Conservation (phyloP, 2,797 vertebrate genomes). For the Lagocephalus sceleratus region DNA sequence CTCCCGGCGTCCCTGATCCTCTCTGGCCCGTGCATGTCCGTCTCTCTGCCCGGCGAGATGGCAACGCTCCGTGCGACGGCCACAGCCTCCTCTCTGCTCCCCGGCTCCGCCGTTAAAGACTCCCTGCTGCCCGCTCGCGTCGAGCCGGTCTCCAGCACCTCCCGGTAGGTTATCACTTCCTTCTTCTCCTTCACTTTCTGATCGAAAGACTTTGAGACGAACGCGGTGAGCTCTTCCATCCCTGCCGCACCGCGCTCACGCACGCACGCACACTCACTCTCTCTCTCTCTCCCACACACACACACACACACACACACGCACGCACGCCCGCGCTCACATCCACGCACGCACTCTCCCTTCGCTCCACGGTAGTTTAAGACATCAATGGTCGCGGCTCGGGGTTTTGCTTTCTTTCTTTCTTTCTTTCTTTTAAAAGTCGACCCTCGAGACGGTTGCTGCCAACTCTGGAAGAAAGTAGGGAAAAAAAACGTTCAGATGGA, state of each 20-base stretch:
- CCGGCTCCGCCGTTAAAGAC: slow-evolving; percentile 77
- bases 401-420: too few relatives aligned
- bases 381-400: slow-evolving; percentile 82
- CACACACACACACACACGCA: slow-evolving; percentile 38
- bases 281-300: slow-evolving; percentile 4
- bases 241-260: slow-evolving; percentile 59
- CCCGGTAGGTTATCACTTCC: slow-evolving; percentile 95
- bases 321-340: slow-evolving; percentile 37
- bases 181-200: slow-evolving; percentile 98
- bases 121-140: slow-evolving; percentile 81
- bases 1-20: slow-evolving; percentile 87
- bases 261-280: slow-evolving; percentile 28
- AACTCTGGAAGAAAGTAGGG: slow-evolving; percentile 61
- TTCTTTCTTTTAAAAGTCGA: slow-evolving; percentile 75
- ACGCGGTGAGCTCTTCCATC: slow-evolving; percentile 99
- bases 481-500: slow-evolving; percentile 44
- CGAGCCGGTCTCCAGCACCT: slow-evolving; percentile 92
- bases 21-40: slow-evolving; percentile 85
- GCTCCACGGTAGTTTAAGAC: slow-evolving; percentile 83
- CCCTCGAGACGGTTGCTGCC: slow-evolving; percentile 66
- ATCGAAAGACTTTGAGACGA: slow-evolving; percentile 98
- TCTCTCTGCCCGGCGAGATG: slow-evolving; percentile 87
- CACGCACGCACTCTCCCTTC: slow-evolving; percentile 48
- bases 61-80: slow-evolving; percentile 79
- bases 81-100: slow-evolving; percentile 79